These are phyloP conservation scores for Agrotis exclamationis DNA, from an alignment of 2,888 invertebrate genomes.

Conservation along the genomic window DNA sequence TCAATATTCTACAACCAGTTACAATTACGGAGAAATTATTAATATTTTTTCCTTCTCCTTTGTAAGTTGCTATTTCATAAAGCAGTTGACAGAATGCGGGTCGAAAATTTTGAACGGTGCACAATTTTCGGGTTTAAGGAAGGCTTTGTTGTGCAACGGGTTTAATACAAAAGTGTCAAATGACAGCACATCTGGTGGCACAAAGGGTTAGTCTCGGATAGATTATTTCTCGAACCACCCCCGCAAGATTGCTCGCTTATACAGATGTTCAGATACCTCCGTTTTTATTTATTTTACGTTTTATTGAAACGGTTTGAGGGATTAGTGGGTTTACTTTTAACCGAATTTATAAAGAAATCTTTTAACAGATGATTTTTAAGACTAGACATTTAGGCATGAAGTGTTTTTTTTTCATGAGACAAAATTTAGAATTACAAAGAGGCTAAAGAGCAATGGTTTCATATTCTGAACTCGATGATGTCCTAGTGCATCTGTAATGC, in stretches of 20 bases:
- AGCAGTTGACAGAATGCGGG: conserved; percentile 88
- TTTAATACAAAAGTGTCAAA: conserved; percentile 91
- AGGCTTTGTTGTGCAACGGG: conserved; percentile 91
- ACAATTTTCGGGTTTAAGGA: conserved; percentile 90
- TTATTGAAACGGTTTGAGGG: conserved; percentile 69
- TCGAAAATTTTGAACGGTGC: conserved; percentile 86
- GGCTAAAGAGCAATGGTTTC: no score
- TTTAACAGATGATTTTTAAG: not conserved
- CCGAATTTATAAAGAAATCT: conserved; percentile 20
- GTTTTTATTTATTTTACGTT: conserved; percentile 73
- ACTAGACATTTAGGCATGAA: not conserved
- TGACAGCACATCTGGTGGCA: conserved; percentile 90
- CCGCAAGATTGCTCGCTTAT: conserved; percentile 89
- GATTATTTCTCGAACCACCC: conserved; percentile 91
- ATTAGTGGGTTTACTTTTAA: conserved; percentile 68
- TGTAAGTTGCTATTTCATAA: conserved; percentile 73
- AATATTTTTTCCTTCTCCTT: conserved; percentile 62
- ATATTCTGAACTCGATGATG: no score
- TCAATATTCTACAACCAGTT: not conserved
- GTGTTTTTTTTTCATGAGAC: not conserved
- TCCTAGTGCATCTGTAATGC: not conserved
- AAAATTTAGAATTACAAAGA: no score
- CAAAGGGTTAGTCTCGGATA: conserved; percentile 90
- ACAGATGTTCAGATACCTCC: conserved; percentile 84
- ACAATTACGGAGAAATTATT: conserved; percentile 35